A percentile compares a stretch with the other conserved stretches of the same genome.
Evolutionary conservation across 2,888 invertebrate genomes (phyloP).

Genomic region (Anticlea derivata): DNA sequence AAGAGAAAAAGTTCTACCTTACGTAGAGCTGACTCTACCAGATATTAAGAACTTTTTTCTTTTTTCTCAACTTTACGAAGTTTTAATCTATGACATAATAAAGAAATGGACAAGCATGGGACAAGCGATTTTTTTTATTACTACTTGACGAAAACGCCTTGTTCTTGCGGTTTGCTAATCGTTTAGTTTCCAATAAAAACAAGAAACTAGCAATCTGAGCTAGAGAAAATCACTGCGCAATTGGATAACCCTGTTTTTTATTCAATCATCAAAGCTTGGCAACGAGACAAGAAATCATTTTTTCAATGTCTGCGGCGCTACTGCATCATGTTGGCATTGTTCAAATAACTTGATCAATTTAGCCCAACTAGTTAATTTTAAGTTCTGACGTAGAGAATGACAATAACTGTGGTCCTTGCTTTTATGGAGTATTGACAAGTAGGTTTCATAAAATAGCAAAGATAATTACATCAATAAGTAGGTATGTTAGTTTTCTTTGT

Average conservation of each 20-base stretch:
- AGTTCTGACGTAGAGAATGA: not conserved
- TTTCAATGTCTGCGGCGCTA: slow-evolving; percentile 47
- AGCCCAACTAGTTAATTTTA: not conserved
- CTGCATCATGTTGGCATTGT: slow-evolving; percentile 31
- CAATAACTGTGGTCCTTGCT: too few species aligned
- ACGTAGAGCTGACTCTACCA: too few species aligned
- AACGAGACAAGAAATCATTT: slow-evolving; percentile 69
- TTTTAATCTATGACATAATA: too few species aligned
- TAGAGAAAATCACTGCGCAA: slow-evolving; percentile 65
- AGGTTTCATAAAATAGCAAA: too few species aligned
- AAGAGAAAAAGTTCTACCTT: too few species aligned
- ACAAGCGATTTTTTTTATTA: too few species aligned
- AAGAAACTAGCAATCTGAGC: slow-evolving; percentile 52
- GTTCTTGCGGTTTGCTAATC: slow-evolving; percentile 1
- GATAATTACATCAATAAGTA: too few species aligned
- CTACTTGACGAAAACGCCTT: not conserved
- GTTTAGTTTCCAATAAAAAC: slow-evolving; percentile 31
- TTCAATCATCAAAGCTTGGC: slow-evolving; percentile 68
- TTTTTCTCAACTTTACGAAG: too few species aligned
- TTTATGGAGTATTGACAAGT: too few species aligned
- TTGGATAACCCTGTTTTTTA: slow-evolving; percentile 65
- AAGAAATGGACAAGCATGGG: too few species aligned
- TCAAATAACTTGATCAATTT: slow-evolving; percentile 27
- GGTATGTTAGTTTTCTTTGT: too few species aligned
- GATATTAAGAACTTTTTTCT: too few species aligned